Conservation (phyloP, 1,140 invertebrate species). For the Lordiphosa collinella region DNA sequence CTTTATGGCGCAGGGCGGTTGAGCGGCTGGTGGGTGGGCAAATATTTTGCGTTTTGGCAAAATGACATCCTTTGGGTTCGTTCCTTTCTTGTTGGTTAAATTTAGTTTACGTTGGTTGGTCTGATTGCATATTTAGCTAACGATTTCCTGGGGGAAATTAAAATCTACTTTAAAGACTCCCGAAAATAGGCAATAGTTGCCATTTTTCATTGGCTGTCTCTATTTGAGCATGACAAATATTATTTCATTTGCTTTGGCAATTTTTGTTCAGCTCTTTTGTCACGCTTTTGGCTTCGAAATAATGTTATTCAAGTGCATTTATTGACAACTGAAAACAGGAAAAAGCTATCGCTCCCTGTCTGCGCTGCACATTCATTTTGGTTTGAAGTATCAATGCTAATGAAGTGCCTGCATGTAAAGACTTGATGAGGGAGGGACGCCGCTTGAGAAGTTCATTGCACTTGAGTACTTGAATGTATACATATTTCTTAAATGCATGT, state of each 20-base stretch:
- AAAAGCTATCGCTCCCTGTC: conserved; percentile 8
- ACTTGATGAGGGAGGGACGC: not conserved
- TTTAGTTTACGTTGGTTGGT: conserved; percentile 51
- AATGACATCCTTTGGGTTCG: conserved; percentile 61
- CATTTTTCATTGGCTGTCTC: not conserved
- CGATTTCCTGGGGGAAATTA: conserved; percentile 66
- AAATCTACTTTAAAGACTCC: conserved; percentile 48
- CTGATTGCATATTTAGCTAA: conserved; percentile 43
- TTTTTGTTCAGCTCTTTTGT: conserved; percentile 4
- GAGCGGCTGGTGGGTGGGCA: conserved; percentile 25
- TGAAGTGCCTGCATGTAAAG: conserved; percentile 4
- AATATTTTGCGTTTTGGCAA: conserved; percentile 63
- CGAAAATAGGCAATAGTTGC: not conserved
- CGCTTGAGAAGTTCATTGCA: not conserved
- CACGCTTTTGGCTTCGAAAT: conserved; percentile 1
- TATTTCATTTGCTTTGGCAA: conserved; percentile 23
- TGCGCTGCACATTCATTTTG: conserved; percentile 9
- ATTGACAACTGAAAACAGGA: conserved; percentile 5
- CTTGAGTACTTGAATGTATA: not conserved
- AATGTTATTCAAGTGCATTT: conserved; percentile 30
- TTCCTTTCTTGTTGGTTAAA: conserved; percentile 37
- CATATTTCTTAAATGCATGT: not conserved
- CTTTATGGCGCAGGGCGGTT: conserved; percentile 53
- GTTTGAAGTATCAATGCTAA: conserved; percentile 12
- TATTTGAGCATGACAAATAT: conserved; percentile 40